A percentile compares a stretch with the other conserved stretches of the same genome.
phyloP scores from a whole-genome alignment of 2,113 vertebrate species.

The Vicugna pacos region DNA sequence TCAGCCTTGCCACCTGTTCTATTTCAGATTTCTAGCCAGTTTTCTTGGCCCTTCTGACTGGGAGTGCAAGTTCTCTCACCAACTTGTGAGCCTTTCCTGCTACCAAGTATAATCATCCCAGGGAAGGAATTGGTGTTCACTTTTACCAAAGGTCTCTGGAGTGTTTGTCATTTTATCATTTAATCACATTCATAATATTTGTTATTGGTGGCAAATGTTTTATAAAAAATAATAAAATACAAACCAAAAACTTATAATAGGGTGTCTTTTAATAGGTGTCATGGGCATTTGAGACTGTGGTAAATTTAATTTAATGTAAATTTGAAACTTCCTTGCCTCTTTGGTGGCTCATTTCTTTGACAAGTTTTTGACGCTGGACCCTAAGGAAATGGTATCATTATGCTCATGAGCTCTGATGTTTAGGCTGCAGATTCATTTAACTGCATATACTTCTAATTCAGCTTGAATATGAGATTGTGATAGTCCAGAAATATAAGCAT shows the following conservation, averaged over 20 bases:
- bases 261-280: background rate
- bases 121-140: background rate
- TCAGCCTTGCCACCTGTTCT: background rate
- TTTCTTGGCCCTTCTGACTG: background rate
- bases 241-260: background rate
- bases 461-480: background rate
- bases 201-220: background rate
- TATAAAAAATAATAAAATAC: background rate
- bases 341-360: background rate
- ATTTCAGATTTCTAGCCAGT: background rate
- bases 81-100: background rate
- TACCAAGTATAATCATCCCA: accelerated
- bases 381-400: background rate
- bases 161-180: background rate
- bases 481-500: background rate
- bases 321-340: background rate
- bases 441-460: background rate
- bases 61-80: background rate
- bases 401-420: background rate
- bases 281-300: background rate
- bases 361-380: background rate
- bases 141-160: background rate
- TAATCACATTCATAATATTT: background rate
- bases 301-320: background rate
- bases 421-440: background rate